Conservation (phyloP, 2,888 invertebrate genomes). For the Linnaemya vulpina region DNA sequence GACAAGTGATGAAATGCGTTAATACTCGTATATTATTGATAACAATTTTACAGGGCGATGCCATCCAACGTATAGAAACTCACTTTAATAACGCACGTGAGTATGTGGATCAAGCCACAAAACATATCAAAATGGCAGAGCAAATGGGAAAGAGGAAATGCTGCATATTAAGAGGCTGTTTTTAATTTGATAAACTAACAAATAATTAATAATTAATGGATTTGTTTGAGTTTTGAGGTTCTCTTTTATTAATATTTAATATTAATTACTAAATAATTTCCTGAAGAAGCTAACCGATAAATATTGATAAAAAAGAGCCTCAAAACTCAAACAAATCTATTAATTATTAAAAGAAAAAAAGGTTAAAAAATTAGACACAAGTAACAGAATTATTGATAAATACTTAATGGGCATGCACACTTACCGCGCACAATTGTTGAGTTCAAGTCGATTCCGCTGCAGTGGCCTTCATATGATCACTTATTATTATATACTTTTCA, state of each 20-base stretch:
- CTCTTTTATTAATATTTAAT: too few species aligned
- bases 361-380: too few species aligned
- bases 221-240: too few species aligned
- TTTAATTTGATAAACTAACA: neutral
- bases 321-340: too few species aligned
- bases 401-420: neutral
- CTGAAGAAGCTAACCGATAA: too few species aligned
- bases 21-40: neutral
- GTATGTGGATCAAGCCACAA: constrained; percentile 23
- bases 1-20: neutral
- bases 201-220: too few species aligned
- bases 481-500: neutral
- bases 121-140: neutral
- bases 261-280: too few species aligned
- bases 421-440: neutral
- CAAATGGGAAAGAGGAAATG: constrained; percentile 1
- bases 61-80: constrained; percentile 61
- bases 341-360: too few species aligned
- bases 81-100: constrained; percentile 46
- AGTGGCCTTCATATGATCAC: neutral
- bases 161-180: neutral
- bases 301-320: too few species aligned
- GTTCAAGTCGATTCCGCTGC: neutral
- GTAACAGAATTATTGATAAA: neutral
- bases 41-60: constrained; percentile 37